Base-by-base conservation (phyloP, 2,797 vertebrate genomes). In the Pampus argenteus region DNA sequence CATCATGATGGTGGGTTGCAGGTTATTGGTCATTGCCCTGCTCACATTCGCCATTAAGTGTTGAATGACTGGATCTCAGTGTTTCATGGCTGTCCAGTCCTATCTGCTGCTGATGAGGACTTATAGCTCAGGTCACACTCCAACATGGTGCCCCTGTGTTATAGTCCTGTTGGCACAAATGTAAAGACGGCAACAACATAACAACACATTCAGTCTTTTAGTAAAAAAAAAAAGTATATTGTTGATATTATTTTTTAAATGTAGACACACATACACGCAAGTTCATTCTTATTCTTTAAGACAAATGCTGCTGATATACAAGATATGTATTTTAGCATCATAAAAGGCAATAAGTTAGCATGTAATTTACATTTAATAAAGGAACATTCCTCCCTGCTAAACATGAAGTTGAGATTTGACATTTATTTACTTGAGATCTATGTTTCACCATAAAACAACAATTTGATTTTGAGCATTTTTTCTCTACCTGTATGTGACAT, bases 91-190 rank as follows among this genome's bases (percentile, higher is more conserved):
- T 31, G 71, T 57, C 6, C 11, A 6, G 38, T 25, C 20, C 50
- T 17, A 9, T 66, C 62, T 7, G 58, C 45, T 23, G 45, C 15
- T 44, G 61, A 51, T 38, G 62, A 22, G 66, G 66, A 47, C 11
- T 34, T 50, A 20, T 0, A 48, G n/a, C 4, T 4, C 40, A 50
- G 34, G 59, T 60, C 58, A 68, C 42, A 44, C 22, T n/a, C 29
- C 26, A 18, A 42, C 71, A 61, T 17, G 13, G 3, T 10, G 20
- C 5, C 28, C 28, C 20, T 44, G 47, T 73, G 50, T 38, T 13
- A 20, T 31, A 11, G 20, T 3, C 4, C 28, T 6, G 36, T 62
- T 13, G 44, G 55, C 52, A 52, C 1, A 28, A 22, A 61, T 23
- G 13, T 20, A 49, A 57, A 45, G 29, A 61, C 18, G 25, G 49